Evolutionary conservation across 2,888 invertebrate genomes (phyloP).

Genomic region (Spatulosminthurus flaviceps): DNA sequence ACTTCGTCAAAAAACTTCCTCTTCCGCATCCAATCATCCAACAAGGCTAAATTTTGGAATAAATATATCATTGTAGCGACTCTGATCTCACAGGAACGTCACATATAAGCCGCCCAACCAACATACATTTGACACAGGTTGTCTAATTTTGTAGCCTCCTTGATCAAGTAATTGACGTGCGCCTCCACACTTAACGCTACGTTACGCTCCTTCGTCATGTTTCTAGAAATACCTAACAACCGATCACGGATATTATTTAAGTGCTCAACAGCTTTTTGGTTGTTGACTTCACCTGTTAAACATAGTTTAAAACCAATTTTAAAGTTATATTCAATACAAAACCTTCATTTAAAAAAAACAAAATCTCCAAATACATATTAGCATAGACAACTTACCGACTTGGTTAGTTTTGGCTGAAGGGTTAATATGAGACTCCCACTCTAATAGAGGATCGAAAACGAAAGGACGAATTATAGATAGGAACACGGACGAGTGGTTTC

Average conservation of each 20-base stretch:
- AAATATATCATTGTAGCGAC: background rate
- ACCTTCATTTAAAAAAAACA: too few species aligned
- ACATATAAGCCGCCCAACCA: slow-evolving; percentile 93
- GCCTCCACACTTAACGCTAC: slow-evolving; percentile 89
- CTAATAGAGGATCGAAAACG: slow-evolving; percentile 92
- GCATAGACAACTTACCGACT: background rate
- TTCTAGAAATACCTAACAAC: slow-evolving; percentile 74
- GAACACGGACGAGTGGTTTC: slow-evolving; percentile 84
- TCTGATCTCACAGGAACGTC: slow-evolving; percentile 64
- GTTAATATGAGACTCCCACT: slow-evolving; percentile 71
- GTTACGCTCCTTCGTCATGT: slow-evolving; percentile 64
- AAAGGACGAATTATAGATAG: slow-evolving; percentile 93
- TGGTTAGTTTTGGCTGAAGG: background rate
- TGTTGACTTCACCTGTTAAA: slow-evolving; percentile 68
- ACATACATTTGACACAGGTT: slow-evolving; percentile 96
- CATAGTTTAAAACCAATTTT: slow-evolving; percentile 15
- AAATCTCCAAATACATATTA: too few species aligned
- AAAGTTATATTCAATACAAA: background rate
- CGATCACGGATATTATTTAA: slow-evolving; percentile 85
- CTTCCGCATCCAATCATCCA: too few species aligned
- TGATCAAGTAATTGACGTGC: slow-evolving; percentile 90
- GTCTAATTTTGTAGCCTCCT: slow-evolving; percentile 86
- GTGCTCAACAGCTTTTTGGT: slow-evolving; percentile 81
- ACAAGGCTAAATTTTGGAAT: too few species aligned
- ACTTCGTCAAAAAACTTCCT: too few species aligned